phyloP scores from a whole-genome alignment of 2,797 vertebrate species.

The Leptatherina wallacei region DNA sequence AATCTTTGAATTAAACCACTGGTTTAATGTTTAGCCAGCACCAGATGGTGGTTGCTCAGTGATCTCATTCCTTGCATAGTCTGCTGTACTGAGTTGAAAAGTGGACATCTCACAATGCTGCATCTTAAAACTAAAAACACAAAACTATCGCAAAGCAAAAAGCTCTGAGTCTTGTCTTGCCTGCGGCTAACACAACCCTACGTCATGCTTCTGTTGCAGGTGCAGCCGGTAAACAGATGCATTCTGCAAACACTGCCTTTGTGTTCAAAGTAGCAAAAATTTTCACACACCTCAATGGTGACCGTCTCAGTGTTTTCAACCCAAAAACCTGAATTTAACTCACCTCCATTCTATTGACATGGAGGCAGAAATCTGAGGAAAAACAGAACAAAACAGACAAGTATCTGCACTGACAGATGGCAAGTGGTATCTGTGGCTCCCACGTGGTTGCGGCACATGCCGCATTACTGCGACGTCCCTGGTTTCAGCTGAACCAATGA shows the following conservation, averaged over 20 bases:
- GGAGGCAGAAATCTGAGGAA: neutral
- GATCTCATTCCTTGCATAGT: neutral
- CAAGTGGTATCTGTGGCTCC: slow-evolving; percentile 17
- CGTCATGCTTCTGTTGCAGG: neutral
- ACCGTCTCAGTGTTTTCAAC: neutral
- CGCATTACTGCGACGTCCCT: slow-evolving; percentile 18
- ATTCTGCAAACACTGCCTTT: neutral
- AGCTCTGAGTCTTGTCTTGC: neutral
- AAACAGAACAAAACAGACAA: slow-evolving; percentile 9
- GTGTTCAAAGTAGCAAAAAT: neutral
- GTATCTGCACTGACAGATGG: slow-evolving; percentile 34
- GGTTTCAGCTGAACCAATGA: slow-evolving; percentile 14
- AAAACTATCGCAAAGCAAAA: neutral
- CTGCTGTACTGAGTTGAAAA: neutral
- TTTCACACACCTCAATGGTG: neutral
- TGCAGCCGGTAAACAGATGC: slow-evolving; percentile 2
- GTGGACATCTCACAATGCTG: neutral
- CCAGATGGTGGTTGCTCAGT: neutral
- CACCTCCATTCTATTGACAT: neutral
- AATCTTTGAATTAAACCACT: neutral
- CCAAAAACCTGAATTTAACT: neutral
- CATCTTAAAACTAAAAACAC: neutral
- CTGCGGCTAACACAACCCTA: neutral
- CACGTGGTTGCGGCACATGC: slow-evolving; percentile 28
- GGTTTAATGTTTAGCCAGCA: neutral